phyloP scores from a whole-genome alignment of 1,140 invertebrate species.

The Bombus fervidus region DNA sequence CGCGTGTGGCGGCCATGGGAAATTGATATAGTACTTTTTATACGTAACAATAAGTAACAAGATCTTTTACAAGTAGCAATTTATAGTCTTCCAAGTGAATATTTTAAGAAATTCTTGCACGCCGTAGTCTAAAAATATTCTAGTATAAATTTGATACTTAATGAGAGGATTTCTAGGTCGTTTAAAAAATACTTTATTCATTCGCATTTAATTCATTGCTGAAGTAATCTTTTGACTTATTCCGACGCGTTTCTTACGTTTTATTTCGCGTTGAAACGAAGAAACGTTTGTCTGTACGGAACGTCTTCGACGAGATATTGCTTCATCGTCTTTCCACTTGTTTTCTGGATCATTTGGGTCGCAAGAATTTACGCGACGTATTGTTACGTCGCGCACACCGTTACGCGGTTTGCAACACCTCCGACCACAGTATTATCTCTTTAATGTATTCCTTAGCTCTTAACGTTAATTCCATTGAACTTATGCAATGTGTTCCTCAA shows the following conservation, averaged over 20 bases:
- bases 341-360: slow-evolving; percentile 34
- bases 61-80: neutral
- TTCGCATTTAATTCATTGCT: neutral
- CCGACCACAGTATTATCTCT: neutral
- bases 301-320: neutral
- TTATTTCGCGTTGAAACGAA: neutral
- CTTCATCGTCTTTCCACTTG: neutral
- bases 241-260: neutral
- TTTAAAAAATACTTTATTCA: neutral
- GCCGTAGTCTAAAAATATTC: neutral
- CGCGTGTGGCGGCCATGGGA: neutral
- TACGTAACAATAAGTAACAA: neutral
- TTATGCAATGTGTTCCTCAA: slow-evolving; percentile 15
- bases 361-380: slow-evolving; percentile 34
- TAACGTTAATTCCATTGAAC: slow-evolving; percentile 43
- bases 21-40: neutral
- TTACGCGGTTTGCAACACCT: slow-evolving; percentile 32
- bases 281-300: neutral
- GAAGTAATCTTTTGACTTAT: neutral
- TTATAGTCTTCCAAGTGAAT: neutral
- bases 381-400: slow-evolving; percentile 35
- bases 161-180: neutral
- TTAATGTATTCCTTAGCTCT: slow-evolving; percentile 11
- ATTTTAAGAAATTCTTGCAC: neutral
- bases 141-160: neutral